A percentile compares a stretch with the other conserved stretches of the same genome.
phyloP scores from a whole-genome alignment of 2,888 invertebrate species.

The Agrilus cyanescens region DNA sequence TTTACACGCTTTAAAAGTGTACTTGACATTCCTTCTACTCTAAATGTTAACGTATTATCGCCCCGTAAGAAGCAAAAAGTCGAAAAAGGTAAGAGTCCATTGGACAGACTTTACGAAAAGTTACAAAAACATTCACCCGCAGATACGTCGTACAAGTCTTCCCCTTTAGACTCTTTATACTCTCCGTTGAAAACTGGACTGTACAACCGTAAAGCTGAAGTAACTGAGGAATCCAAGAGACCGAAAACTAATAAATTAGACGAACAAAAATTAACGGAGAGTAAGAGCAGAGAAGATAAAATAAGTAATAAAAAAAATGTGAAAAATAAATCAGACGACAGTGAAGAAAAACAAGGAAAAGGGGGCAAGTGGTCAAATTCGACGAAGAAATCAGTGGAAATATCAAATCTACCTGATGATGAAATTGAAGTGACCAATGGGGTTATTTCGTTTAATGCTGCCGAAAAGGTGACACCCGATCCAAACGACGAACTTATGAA shows the following conservation, averaged over 20 bases:
- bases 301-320: too few species aligned
- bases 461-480: conserved; percentile 5
- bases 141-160: background rate
- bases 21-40: conserved; percentile 17
- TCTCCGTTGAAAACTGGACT: too few species aligned
- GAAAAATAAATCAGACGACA: background rate
- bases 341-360: conserved; percentile 3
- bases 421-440: conserved; percentile 2
- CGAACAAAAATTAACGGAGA: too few species aligned
- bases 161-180: too few species aligned
- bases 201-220: too few species aligned
- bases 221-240: too few species aligned
- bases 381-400: conserved; percentile 1
- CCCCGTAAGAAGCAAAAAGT: too few species aligned
- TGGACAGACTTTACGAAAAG: conserved; percentile 4
- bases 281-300: too few species aligned
- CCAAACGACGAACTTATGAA: conserved; percentile 23
- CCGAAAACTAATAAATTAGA: too few species aligned
- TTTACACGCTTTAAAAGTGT: conserved; percentile 18
- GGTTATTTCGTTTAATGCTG: conserved; percentile 4
- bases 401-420: conserved; percentile 7
- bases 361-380: conserved; percentile 1
- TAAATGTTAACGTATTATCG: too few species aligned
- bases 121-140: background rate
- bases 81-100: background rate